These are phyloP conservation scores for Pegoplata infirma DNA, from an alignment of 2,888 invertebrate genomes.

Conservation along the genomic window DNA sequence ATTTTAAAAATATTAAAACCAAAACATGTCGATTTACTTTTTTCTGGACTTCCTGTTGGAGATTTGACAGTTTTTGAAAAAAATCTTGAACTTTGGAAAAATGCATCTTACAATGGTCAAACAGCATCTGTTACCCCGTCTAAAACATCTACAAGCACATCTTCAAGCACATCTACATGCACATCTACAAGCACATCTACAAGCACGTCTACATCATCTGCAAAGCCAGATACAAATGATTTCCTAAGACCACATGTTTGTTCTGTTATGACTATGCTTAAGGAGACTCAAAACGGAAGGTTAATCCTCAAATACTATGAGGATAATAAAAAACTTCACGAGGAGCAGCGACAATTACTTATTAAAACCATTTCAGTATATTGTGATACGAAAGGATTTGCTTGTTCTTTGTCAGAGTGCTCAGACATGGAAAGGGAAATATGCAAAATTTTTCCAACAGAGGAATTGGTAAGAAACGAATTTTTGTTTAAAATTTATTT, in stretches of 20 bases:
- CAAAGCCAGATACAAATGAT: too few species aligned
- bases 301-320: slow-evolving; percentile 8
- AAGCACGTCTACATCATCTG: too few species aligned
- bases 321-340: slow-evolving; percentile 4
- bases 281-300: slow-evolving; percentile 4
- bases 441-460: slow-evolving; percentile 8
- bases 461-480: neutral
- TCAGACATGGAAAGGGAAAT: slow-evolving; percentile 5
- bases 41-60: too few species aligned
- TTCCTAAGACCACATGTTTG: neutral
- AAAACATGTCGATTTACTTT: too few species aligned
- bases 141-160: too few species aligned
- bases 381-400: neutral
- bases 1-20: too few species aligned
- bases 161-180: too few species aligned
- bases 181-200: too few species aligned
- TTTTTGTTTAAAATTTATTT: neutral
- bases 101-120: too few species aligned
- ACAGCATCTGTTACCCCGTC: too few species aligned
- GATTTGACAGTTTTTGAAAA: too few species aligned
- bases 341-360: slow-evolving; percentile 11
- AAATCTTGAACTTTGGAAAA: too few species aligned
- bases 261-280: neutral
- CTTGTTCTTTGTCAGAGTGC: neutral
- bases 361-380: slow-evolving; percentile 16